Evolutionary conservation across 2,113 vertebrate species (phyloP).

Genomic region (Rhinichthys klamathensis): DNA sequence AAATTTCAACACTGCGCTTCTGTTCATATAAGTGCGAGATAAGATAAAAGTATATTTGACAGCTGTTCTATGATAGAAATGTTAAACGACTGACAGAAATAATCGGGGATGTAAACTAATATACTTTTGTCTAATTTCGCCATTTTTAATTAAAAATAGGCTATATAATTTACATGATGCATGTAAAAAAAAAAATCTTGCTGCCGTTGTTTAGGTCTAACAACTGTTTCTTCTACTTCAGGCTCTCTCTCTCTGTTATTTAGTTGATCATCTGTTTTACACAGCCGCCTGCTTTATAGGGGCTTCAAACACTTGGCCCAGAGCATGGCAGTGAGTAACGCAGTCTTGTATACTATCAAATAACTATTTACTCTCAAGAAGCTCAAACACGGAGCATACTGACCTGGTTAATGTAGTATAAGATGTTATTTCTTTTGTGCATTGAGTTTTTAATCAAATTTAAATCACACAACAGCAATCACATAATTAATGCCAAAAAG

Average conservation of each 20-base stretch:
- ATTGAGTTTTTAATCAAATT: background rate
- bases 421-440: conserved; percentile 12
- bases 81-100: no score
- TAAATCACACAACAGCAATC: background rate
- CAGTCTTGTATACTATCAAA: conserved; percentile 46
- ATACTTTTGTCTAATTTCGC: no score
- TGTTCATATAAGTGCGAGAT: no score
- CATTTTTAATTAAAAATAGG: no score
- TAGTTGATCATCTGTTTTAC: conserved; percentile 13
- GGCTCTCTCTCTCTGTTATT: background rate
- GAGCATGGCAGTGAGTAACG: conserved; percentile 36
- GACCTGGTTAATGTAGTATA: conserved; percentile 43
- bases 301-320: conserved; percentile 63
- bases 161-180: no score
- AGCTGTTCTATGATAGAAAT: no score
- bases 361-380: conserved; percentile 21
- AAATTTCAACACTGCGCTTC: no score
- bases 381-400: background rate
- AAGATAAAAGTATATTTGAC: no score
- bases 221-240: background rate
- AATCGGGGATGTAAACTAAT: no score
- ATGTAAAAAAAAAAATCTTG: background rate
- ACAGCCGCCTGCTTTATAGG: conserved; percentile 28
- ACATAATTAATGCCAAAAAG: conserved; percentile 10
- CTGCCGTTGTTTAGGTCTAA: background rate